A percentile compares a stretch with the other conserved stretches of the same genome.
Conservation (phyloP, 2,888 invertebrate genomes). For the Agonum fuliginosum region DNA sequence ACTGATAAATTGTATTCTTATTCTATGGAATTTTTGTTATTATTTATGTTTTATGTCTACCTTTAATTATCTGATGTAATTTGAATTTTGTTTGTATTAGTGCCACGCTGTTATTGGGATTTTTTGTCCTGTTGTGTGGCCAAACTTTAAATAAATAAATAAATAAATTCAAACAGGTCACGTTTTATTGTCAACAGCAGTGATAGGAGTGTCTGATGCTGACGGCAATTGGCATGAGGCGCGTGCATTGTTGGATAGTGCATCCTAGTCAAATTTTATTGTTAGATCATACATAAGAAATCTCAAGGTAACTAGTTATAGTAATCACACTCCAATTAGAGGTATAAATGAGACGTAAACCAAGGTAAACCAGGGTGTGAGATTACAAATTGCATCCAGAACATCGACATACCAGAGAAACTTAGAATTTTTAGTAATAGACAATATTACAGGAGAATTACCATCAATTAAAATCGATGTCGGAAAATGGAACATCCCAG, state of each 20-base stretch:
- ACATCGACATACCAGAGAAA: background rate
- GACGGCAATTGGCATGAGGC: background rate
- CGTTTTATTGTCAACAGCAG: conserved; percentile 33
- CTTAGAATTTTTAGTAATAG: background rate
- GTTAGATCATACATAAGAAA: background rate
- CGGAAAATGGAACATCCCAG: background rate
- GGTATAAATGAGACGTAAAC: background rate
- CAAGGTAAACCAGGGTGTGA: background rate
- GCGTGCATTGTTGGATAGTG: conserved; percentile 19
- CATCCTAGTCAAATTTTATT: conserved; percentile 2
- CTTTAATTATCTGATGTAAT: no score
- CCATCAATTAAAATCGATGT: background rate
- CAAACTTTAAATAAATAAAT: no score
- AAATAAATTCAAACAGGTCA: background rate
- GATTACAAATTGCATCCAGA: background rate
- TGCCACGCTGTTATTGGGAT: no score
- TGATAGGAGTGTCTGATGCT: conserved; percentile 5
- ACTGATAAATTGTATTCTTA: no score
- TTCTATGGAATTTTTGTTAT: no score
- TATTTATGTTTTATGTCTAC: no score
- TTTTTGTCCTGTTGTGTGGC: no score
- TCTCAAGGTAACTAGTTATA: background rate
- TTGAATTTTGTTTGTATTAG: no score
- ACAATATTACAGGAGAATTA: background rate
- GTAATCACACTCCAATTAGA: background rate